These are phyloP conservation scores for Melipona bicolor DNA, from an alignment of 2,888 invertebrate genomes.

Conservation along the genomic window DNA sequence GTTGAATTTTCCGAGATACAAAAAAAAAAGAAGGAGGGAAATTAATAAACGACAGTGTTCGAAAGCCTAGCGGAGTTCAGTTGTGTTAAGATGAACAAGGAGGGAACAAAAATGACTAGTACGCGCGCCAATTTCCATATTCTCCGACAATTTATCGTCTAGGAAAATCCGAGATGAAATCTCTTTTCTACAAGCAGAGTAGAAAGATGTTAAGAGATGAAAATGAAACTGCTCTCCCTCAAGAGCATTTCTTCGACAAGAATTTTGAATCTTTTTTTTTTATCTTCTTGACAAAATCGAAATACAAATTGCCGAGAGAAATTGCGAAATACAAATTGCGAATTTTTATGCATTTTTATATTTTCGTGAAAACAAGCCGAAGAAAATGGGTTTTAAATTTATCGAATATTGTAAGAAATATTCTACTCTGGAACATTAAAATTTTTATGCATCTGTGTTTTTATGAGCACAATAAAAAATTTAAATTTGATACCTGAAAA, in stretches of 20 bases:
- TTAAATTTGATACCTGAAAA: too few relatives aligned
- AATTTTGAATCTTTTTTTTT: not conserved
- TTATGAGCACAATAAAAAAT: too few relatives aligned
- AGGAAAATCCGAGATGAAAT: not conserved
- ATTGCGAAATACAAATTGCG: too few relatives aligned
- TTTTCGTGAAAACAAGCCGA: too few relatives aligned
- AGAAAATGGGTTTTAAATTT: too few relatives aligned
- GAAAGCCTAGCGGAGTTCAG: constrained; percentile 2
- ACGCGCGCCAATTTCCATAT: constrained; percentile 32
- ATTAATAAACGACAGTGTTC: not conserved
- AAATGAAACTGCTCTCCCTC: constrained; percentile 12
- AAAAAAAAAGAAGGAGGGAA: not conserved
- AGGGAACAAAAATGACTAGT: constrained; percentile 54
- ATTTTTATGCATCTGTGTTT: too few relatives aligned
- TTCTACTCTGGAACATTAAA: too few relatives aligned
- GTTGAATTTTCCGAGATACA: constrained; percentile 1
- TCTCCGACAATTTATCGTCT: not conserved
- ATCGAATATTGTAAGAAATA: too few relatives aligned
- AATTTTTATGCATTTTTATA: too few relatives aligned
- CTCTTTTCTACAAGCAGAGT: not conserved
- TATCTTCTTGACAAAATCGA: not conserved
- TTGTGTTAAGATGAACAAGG: constrained; percentile 9
- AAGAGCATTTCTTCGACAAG: not conserved
- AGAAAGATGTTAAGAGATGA: not conserved
- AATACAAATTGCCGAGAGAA: too few relatives aligned